Evolutionary conservation across 2,888 invertebrate genomes (phyloP), one percentile per base, ranked within the genome.

Genomic region (Melanchra persicariae): DNA sequence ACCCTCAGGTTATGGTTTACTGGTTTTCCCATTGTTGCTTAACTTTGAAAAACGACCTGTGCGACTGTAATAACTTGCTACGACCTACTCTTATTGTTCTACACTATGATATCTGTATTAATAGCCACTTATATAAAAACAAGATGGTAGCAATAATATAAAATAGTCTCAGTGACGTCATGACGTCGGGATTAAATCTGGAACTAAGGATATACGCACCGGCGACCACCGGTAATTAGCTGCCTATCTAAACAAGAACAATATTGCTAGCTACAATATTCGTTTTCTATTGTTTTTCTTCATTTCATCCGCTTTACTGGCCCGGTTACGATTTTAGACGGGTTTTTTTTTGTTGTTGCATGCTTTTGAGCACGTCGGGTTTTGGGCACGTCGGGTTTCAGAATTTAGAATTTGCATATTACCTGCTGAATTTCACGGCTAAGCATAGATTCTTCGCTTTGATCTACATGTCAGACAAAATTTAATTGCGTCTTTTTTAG

Each of bases 161-260:
- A 54, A 19, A n/a, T n/a, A 34, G 30, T 24, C 6, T 17, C 15
- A 10, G 2, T 65, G 71, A 78, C 82, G 82, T 82, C 79, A 78
- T 24, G 6, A 4, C 2, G 26, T n/a, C 26, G n/a, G 49, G 47
- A 64, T 63, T 47, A 12, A 30, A 55, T 54, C 70, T 49, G 70
- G 15, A 34, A 51, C 51, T 49, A 55, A 64, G 79, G 83, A 82
- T 67, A 54, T 22, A 79, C 80, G 79, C 74, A 15, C 40, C 17
- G 5, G 17, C 24, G 43, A 49, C 37, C 5, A 22, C 63, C 24
- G 49, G n/a, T 79, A 79, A 82, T 79, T 82, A 82, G 52, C 72
- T 67, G 58, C 34, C 19, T 24, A 40, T 59, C 57, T 24, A 45
- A 64, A 62, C 15, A 51, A 49, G 4, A n/a, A n/a, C 24, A 24